Evolutionary conservation across 2,113 vertebrate species (phyloP).

Genomic region (Oreotrochilus melanogaster): DNA sequence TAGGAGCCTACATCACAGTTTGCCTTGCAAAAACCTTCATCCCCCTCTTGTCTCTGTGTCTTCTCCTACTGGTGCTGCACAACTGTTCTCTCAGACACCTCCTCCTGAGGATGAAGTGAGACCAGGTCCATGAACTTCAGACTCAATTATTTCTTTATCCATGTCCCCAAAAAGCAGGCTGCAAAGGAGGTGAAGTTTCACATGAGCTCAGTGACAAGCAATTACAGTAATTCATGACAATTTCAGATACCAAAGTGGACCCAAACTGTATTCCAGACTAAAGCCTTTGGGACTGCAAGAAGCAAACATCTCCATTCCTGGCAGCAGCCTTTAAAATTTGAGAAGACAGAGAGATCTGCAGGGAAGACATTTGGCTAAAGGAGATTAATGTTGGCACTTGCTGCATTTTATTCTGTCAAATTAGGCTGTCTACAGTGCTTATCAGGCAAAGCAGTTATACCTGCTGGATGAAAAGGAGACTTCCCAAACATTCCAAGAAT

Average conservation of each 20-base stretch:
- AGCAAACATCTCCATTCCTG: background rate
- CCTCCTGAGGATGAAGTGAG: background rate
- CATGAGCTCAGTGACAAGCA: background rate
- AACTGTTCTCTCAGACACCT: background rate
- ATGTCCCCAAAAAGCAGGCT: background rate
- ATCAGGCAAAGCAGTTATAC: background rate
- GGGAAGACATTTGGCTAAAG: background rate
- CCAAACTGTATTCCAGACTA: background rate
- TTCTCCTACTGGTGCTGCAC: too few relatives aligned
- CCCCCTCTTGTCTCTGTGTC: background rate
- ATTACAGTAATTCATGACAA: background rate
- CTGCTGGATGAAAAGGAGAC: background rate
- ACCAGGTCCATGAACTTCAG: background rate
- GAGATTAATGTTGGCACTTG: background rate
- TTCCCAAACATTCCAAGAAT: fast-evolving
- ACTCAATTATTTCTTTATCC: background rate
- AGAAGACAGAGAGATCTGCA: background rate
- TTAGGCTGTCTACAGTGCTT: background rate
- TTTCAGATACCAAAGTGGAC: background rate
- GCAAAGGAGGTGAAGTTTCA: background rate
- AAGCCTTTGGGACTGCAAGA: background rate
- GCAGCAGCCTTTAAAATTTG: background rate
- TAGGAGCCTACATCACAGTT: too few relatives aligned
- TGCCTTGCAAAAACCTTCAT: background rate
- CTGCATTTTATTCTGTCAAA: background rate